Conservation (phyloP, 2,113 vertebrate genomes). For the Microtus richardsoni region DNA sequence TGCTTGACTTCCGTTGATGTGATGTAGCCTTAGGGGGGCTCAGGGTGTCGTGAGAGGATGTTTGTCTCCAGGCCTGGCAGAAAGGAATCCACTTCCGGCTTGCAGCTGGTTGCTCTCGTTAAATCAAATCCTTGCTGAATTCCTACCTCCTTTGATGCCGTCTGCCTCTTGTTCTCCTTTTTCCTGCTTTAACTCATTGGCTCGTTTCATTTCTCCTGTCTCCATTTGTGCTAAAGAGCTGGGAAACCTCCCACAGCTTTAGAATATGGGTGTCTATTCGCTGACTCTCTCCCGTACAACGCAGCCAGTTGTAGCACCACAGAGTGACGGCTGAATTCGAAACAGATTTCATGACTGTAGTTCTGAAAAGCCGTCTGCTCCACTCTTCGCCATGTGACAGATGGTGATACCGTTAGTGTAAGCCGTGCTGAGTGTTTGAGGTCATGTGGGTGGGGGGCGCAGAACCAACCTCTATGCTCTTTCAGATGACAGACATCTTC, state of each 20-base stretch:
- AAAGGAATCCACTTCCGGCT: neutral
- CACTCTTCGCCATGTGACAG: neutral
- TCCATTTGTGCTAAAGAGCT: neutral
- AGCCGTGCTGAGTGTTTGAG: neutral
- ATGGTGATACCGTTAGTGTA: neutral
- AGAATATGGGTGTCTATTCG: accelerated
- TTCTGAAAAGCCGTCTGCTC: neutral
- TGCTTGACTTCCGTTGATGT: neutral
- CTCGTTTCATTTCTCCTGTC: neutral
- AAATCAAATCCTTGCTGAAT: neutral
- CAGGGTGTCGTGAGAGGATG: neutral
- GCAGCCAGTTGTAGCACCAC: accelerated
- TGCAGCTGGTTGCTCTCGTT: neutral
- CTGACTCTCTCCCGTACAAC: neutral
- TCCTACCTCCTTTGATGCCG: neutral
- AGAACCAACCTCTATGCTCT: neutral
- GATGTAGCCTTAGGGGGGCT: neutral
- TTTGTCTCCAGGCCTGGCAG: neutral
- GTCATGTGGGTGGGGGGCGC: neutral
- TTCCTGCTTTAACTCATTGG: neutral
- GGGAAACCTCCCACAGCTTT: neutral
- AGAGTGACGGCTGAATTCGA: neutral
- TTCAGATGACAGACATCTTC: constrained; percentile 8
- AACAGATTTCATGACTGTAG: neutral
- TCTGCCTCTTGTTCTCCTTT: neutral